Evolutionary conservation across 92 coral and sea anemone genomes (phyloP).

Genomic region (Montipora capitata): DNA sequence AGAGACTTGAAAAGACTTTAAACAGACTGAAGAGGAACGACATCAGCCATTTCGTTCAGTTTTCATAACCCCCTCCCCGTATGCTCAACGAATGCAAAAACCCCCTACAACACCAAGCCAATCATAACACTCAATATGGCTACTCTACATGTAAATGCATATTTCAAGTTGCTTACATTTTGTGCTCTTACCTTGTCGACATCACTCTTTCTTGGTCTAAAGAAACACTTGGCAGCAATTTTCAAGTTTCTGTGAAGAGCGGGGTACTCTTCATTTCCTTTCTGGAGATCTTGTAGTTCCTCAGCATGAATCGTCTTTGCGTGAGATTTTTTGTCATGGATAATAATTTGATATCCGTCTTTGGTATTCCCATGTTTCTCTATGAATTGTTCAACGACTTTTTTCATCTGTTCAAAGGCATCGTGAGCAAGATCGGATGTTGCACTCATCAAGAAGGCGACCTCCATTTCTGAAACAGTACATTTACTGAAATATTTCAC

Average conservation of each 20-base stretch:
- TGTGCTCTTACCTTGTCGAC: neutral
- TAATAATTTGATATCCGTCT: neutral
- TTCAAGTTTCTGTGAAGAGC: slow-evolving; percentile 10
- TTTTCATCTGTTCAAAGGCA: neutral
- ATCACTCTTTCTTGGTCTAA: neutral
- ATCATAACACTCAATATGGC: too few species aligned
- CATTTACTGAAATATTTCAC: too few species aligned
- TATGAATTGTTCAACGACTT: neutral
- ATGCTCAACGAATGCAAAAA: too few species aligned
- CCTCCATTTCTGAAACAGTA: slow-evolving; percentile 15
- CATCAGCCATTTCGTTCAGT: too few species aligned
- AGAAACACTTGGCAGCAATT: neutral
- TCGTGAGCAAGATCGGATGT: slow-evolving; percentile 15
- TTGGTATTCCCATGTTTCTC: neutral
- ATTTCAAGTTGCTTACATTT: neutral
- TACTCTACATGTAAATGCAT: too few species aligned
- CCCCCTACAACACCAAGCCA: too few species aligned
- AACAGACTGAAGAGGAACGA: too few species aligned
- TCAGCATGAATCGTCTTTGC: neutral
- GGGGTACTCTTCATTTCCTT: neutral
- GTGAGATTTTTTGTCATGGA: neutral
- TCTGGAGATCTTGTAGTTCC: neutral
- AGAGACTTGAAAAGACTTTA: too few species aligned
- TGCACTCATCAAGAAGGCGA: slow-evolving; percentile 22
- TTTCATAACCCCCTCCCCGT: too few species aligned